Evolutionary conservation across 2,797 vertebrate species (phyloP).

Genomic region (Hydrolagus colliei): DNA sequence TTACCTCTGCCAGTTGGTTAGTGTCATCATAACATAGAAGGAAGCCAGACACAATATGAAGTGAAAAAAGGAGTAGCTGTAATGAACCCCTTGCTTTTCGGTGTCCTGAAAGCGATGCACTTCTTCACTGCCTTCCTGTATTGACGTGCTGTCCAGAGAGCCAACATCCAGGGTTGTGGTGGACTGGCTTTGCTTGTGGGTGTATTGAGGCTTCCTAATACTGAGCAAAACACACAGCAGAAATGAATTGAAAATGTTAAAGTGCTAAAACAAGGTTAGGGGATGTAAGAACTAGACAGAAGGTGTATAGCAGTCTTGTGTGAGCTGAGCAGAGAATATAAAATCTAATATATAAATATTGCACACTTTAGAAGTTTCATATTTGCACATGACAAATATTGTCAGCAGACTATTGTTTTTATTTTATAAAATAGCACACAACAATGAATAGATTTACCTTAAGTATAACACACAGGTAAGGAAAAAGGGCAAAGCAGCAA

Average conservation of each 20-base stretch:
- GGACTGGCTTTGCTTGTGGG: slow-evolving; percentile 17
- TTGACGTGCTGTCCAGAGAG: slow-evolving; percentile 22
- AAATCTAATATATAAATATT: too few relatives aligned
- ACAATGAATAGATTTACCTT: slow-evolving; percentile 14
- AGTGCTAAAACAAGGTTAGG: background rate
- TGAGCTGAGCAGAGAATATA: too few relatives aligned
- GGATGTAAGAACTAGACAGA: too few relatives aligned
- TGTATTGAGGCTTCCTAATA: slow-evolving; percentile 17
- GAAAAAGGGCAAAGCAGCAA: slow-evolving; percentile 14
- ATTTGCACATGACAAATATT: too few relatives aligned
- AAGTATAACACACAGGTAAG: slow-evolving; percentile 31
- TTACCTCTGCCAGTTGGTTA: slow-evolving; percentile 33
- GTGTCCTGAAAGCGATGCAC: slow-evolving; percentile 33
- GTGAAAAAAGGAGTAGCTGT: slow-evolving; percentile 33
- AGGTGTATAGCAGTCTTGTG: too few relatives aligned
- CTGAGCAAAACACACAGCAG: slow-evolving; percentile 16
- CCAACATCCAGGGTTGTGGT: slow-evolving; percentile 4
- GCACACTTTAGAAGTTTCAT: too few relatives aligned
- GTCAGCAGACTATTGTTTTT: too few relatives aligned
- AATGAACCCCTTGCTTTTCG: slow-evolving; percentile 30
- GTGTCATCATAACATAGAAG: slow-evolving; percentile 32
- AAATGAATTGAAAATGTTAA: background rate
- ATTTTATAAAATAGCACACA: background rate
- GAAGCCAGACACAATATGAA: slow-evolving; percentile 31
- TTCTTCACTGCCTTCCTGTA: slow-evolving; percentile 32